Conservation (phyloP, 2,797 vertebrate species). For the Corythornis leucogaster region DNA sequence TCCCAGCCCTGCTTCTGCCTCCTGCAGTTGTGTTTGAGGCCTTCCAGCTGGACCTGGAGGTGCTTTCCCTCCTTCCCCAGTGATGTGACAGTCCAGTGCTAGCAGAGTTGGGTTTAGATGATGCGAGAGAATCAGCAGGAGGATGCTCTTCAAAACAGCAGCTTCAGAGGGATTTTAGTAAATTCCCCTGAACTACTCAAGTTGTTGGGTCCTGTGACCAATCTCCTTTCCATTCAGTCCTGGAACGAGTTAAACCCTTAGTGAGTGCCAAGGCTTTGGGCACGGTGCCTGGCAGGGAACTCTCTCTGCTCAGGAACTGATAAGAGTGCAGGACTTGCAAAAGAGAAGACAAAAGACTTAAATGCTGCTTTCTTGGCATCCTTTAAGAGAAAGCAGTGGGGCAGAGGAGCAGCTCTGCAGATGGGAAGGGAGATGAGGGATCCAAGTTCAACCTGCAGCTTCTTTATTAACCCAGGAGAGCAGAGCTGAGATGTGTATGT, state of each 20-base stretch:
- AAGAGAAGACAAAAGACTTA: conserved; percentile 59
- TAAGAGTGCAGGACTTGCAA: conserved; percentile 20
- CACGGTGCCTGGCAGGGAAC: conserved; percentile 39
- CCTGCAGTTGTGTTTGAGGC: neutral
- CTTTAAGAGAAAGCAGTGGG: neutral
- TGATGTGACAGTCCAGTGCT: fast-evolving
- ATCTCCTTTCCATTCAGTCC: fast-evolving
- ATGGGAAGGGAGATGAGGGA: conserved; percentile 32
- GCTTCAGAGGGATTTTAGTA: neutral
- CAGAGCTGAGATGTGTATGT: neutral
- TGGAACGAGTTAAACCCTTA: conserved; percentile 44
- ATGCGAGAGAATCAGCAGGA: neutral
- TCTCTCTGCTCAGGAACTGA: conserved; percentile 29
- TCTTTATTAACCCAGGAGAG: neutral
- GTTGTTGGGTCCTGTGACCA: neutral
- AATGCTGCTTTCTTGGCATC: conserved; percentile 49
- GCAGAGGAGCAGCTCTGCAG: conserved; percentile 15
- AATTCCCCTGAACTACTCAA: neutral
- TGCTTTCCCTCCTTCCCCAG: neutral
- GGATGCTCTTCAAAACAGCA: neutral
- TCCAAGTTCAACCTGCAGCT: conserved; percentile 20
- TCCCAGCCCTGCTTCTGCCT: fast-evolving
- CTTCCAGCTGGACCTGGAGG: neutral
- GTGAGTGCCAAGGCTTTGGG: conserved; percentile 36
- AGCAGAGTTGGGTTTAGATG: fast-evolving